These are phyloP conservation scores for Chloebia gouldiae DNA, from an alignment of 2,113 vertebrate species.

Conservation along the genomic window DNA sequence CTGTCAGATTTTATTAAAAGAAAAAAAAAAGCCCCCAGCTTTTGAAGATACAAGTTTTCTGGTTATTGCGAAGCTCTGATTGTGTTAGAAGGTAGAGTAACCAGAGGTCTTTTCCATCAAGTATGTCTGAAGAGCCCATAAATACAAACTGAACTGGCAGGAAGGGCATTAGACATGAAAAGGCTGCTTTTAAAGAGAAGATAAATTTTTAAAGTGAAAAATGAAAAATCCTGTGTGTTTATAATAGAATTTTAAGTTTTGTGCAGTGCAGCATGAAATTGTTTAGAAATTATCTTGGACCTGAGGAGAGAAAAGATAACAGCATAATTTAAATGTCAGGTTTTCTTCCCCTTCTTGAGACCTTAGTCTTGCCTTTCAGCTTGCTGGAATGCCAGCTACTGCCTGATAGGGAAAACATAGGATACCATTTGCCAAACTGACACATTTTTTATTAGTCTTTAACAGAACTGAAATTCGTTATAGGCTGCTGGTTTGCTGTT, in stretches of 20 bases:
- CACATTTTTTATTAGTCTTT: not conserved
- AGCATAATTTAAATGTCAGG: not conserved
- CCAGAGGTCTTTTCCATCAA: not conserved
- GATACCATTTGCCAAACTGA: not conserved
- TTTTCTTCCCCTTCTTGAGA: fast-evolving
- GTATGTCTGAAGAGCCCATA: not conserved
- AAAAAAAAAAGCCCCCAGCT: not conserved
- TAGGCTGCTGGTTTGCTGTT: conserved; percentile 84
- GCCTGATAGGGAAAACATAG: fast-evolving
- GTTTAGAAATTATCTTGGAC: not conserved
- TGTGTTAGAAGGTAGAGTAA: not conserved
- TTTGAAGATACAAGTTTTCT: not conserved
- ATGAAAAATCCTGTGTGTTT: not conserved
- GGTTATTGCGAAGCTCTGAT: not conserved
- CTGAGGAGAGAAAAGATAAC: not conserved
- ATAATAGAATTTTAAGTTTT: not conserved
- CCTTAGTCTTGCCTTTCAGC: not conserved
- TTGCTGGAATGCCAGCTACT: not conserved
- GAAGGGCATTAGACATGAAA: not conserved
- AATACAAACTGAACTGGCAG: not conserved
- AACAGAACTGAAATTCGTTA: conserved; percentile 47
- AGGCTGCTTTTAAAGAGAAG: not conserved
- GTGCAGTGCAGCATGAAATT: not conserved
- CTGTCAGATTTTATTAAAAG: not conserved
- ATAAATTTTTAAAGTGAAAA: not conserved